Base-by-base conservation (phyloP, 1,140 invertebrate genomes). In the Ostrea edulis region DNA sequence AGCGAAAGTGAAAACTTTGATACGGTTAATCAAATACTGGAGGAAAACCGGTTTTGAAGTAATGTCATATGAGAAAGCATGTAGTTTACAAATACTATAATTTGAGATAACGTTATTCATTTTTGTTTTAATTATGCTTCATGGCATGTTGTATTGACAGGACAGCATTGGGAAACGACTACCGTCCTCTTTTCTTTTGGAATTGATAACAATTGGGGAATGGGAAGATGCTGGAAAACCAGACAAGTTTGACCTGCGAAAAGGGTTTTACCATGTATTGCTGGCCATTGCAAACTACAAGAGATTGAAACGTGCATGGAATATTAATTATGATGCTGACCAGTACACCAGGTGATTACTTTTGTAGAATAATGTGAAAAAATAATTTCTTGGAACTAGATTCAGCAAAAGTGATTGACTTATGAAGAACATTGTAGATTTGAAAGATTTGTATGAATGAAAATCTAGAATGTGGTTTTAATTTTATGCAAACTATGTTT, bases 191-290 rank as follows among this genome's bases (percentile, higher is more conserved):
- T 82, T 82, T 44, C 86, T 77, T 20, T 22, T 87, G 71, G 86
- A 87, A 62, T 25, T 87, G 0, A 87, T 87, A 20, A 58, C 25
- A 2, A 82, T 87, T n/a, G 54, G 86, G 0, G 1, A 87, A 62
- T 87, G 77, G 86, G 17, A 35, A 20, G 17, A 87, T 29, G 77
- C 22, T 44, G 52, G 86, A 9, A 29, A 9, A 8, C 77, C 52
- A 8, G 8, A 20, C 25, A 82, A 82, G 22, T 82, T 87, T 71
- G 77, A 87, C 22, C 14, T 87, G 8, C 25, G 53, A 2, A 87
- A 82, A 87, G 86, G 86, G 4, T 87, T 87, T 29, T 87, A 87
- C 54, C 53, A 65, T 17, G 86, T 87, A 11, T 82, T 87, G 77
- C 62, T 25, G n/a, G 86, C 86, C 0, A n/a, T 87, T 11, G 35